A percentile compares a stretch with the other conserved stretches of the same genome.
These are phyloP conservation scores for Piscicola geometra DNA, from an alignment of 2,888 invertebrate species.

Conservation along the genomic window DNA sequence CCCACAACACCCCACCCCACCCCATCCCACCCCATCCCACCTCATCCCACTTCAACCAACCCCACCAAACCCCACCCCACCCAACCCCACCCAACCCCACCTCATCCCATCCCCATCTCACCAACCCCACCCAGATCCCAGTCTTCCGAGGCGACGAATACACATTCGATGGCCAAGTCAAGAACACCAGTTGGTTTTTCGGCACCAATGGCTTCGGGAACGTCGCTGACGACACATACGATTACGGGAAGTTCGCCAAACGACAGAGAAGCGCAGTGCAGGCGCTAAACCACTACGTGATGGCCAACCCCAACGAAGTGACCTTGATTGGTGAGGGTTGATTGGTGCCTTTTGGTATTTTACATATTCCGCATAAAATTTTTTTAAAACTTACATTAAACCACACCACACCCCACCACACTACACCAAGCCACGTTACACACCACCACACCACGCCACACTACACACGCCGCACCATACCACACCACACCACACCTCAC, in stretches of 20 bases:
- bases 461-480: not conserved
- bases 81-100: too few relatives aligned
- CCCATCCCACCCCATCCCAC: too few relatives aligned
- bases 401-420: too few relatives aligned
- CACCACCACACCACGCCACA: too few relatives aligned
- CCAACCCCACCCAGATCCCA: not conserved
- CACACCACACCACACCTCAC: not conserved
- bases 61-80: too few relatives aligned
- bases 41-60: too few relatives aligned
- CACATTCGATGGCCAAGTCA: not conserved
- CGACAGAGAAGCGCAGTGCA: not conserved
- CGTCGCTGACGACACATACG: not conserved
- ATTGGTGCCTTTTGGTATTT: too few relatives aligned
- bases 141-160: not conserved
- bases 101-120: too few relatives aligned
- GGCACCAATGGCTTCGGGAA: not conserved
- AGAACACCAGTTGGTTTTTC: not conserved
- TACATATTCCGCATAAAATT: too few relatives aligned
- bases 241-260: not conserved
- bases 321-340: not conserved
- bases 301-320: not conserved
- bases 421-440: too few relatives aligned
- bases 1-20: too few relatives aligned
- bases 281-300: not conserved
- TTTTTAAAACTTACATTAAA: too few relatives aligned